Evolutionary conservation across 2,797 vertebrate genomes (phyloP).

Genomic region (Pangasius macronema): DNA sequence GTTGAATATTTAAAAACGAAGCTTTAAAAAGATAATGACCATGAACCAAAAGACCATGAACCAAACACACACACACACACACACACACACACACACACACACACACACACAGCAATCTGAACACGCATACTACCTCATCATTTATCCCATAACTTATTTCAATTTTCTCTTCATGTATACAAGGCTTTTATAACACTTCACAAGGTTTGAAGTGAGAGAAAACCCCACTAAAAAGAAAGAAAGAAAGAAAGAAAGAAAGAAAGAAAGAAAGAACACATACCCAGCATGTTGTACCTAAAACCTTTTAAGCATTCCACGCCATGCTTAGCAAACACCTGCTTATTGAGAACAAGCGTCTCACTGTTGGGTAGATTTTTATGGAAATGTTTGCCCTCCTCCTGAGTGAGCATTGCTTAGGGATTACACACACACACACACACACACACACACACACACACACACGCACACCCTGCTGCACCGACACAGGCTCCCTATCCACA

Average conservation of each 20-base stretch:
- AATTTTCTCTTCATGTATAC: not conserved
- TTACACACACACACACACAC: conserved; percentile 60
- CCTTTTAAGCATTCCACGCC: conserved; percentile 73
- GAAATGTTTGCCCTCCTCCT: conserved; percentile 77
- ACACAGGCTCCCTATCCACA: not conserved
- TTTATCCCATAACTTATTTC: not conserved
- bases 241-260: conserved; percentile 10
- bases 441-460: conserved; percentile 15
- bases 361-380: conserved; percentile 80
- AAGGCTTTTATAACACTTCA: not conserved
- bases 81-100: too few relatives aligned
- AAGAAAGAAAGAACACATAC: not conserved
- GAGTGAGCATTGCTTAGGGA: conserved; percentile 79
- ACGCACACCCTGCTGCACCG: not conserved
- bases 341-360: conserved; percentile 78
- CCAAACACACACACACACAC: not conserved
- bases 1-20: not conserved
- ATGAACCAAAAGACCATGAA: not conserved
- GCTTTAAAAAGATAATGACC: not conserved
- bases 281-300: conserved; percentile 64
- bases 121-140: not conserved
- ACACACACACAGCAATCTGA: not conserved
- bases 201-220: not conserved
- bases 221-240: not conserved
- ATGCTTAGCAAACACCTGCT: conserved; percentile 76